phyloP scores from a whole-genome alignment of 1,140 invertebrate genomes.

The Venturia canescens region DNA sequence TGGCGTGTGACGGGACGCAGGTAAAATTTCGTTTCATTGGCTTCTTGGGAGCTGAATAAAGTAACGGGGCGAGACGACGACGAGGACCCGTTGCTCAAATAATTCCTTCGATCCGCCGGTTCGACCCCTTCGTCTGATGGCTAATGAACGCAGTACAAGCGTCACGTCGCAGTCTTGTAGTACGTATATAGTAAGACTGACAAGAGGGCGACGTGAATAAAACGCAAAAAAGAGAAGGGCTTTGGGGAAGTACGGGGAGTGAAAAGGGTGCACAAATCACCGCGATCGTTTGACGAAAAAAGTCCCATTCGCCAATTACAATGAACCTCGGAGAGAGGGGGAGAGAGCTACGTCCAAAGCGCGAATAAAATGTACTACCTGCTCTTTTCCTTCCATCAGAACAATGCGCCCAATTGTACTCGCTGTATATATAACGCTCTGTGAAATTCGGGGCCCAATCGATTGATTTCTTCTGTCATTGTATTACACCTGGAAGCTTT shows the following conservation, averaged over 20 bases:
- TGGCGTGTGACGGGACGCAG: neutral
- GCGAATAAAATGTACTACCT: slow-evolving; percentile 12
- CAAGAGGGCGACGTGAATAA: neutral
- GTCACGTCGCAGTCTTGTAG: neutral
- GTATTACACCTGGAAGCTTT: slow-evolving; percentile 11
- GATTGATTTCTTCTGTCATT: slow-evolving; percentile 21
- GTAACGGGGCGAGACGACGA: neutral
- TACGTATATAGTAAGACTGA: neutral
- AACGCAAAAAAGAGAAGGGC: neutral
- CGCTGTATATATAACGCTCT: neutral
- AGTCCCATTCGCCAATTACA: slow-evolving; percentile 8
- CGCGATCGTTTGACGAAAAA: slow-evolving; percentile 9
- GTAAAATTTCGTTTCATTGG: neutral
- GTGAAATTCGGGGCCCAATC: neutral
- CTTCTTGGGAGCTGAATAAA: neutral
- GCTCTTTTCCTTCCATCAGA: slow-evolving; percentile 3
- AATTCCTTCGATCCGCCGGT: slow-evolving; percentile 1
- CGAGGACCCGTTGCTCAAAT: slow-evolving; percentile 6
- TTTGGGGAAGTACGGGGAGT: no score
- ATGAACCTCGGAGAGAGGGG: neutral
- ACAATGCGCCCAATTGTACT: neutral
- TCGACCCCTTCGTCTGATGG: neutral
- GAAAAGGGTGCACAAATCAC: neutral
- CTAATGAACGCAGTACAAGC: slow-evolving; percentile 6
- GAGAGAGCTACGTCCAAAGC: neutral